Percentiles rank a stretch among this genome's conserved stretches.
Conservation (phyloP, 2,113 vertebrate genomes). For the Engystomops pustulosus region DNA sequence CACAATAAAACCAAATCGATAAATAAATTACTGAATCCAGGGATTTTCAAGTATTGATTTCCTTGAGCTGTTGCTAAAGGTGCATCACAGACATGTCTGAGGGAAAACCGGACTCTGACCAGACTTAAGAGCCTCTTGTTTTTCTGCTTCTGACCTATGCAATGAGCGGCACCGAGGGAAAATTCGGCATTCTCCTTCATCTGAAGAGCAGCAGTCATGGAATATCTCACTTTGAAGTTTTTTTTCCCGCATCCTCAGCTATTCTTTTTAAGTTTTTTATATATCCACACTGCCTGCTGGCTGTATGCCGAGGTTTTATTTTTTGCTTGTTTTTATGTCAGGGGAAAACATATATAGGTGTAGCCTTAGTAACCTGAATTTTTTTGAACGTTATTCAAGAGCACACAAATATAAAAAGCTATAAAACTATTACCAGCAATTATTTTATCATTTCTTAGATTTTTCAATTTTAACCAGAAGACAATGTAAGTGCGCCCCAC, state of each 20-base stretch:
- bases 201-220: not conserved
- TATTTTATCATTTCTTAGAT: no score
- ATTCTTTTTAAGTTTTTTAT: constrained; percentile 33
- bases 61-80: constrained; percentile 32
- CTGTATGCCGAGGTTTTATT: not conserved
- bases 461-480: no score
- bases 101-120: not conserved
- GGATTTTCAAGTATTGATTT: constrained; percentile 51
- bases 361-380: not conserved
- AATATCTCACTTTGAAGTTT: constrained; percentile 35
- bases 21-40: constrained; percentile 17
- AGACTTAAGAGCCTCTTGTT: constrained; percentile 41
- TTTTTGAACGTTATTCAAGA: not conserved
- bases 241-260: constrained; percentile 11
- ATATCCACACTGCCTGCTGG: not conserved
- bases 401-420: no score
- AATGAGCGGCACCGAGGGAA: not conserved
- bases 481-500: no score
- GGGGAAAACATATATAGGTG: not conserved
- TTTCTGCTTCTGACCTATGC: constrained; percentile 37
- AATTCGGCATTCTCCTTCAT: constrained; percentile 36
- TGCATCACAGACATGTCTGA: constrained; percentile 26
- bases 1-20: constrained; percentile 8
- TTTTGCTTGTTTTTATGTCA: not conserved
- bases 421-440: not conserved